Conservation (phyloP, 2,888 invertebrate species). For the Strigamia maritima region DNA sequence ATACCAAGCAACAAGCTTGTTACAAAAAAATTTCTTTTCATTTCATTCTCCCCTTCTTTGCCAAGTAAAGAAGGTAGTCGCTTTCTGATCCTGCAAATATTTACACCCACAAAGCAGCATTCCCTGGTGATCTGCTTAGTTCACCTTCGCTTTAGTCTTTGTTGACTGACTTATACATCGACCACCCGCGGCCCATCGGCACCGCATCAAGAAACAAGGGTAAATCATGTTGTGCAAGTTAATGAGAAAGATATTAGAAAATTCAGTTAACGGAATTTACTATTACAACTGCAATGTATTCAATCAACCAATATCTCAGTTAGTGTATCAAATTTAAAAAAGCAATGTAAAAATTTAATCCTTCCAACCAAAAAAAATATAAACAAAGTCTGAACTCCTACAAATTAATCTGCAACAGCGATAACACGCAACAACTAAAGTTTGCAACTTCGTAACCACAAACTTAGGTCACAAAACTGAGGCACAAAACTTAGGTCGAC, state of each 20-base stretch:
- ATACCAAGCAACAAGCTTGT: too few relatives aligned
- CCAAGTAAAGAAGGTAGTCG: not conserved
- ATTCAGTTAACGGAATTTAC: not conserved
- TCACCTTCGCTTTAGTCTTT: not conserved
- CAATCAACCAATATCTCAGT: not conserved
- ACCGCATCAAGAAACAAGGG: not conserved
- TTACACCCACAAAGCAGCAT: not conserved
- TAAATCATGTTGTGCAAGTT: not conserved
- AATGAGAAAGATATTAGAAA: slow-evolving; percentile 11
- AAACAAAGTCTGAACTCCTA: not conserved
- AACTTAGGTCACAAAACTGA: not conserved
- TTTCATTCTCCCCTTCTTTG: not conserved
- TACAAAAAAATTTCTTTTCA: not conserved
- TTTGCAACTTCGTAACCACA: slow-evolving; percentile 19
- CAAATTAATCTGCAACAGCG: not conserved
- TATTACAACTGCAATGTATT: not conserved
- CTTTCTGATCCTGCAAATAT: not conserved
- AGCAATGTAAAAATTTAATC: not conserved
- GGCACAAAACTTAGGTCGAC: slow-evolving; percentile 19
- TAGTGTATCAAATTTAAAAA: not conserved
- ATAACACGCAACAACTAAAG: not conserved
- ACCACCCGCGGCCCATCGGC: not conserved
- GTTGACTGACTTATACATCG: not conserved
- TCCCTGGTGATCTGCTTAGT: not conserved
- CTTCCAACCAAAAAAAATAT: not conserved